Evolutionary conservation across 2,888 invertebrate genomes (phyloP).

Genomic region (Leuctra nigra): DNA sequence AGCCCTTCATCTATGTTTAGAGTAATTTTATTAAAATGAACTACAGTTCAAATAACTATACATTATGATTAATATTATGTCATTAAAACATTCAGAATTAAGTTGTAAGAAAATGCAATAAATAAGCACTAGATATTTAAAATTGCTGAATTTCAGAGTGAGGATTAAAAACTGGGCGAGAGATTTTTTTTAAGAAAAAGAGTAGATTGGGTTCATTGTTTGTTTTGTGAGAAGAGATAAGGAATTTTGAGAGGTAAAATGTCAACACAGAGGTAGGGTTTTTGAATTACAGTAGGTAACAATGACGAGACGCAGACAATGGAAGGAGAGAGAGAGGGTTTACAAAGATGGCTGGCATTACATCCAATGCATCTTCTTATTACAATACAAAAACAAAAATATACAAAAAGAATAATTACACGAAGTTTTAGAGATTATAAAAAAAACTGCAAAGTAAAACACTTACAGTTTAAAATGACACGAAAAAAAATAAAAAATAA

Average conservation of each 20-base stretch:
- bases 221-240: conserved; percentile 34
- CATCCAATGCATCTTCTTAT: conserved; percentile 4
- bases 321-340: conserved; percentile 51
- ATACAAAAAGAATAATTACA: neutral
- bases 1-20: neutral
- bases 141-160: conserved; percentile 32
- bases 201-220: neutral
- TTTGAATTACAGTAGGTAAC: conserved; percentile 45
- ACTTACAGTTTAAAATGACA: neutral
- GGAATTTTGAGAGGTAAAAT: conserved; percentile 23
- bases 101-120: conserved; percentile 25
- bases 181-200: too few relatives aligned
- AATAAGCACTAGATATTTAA: conserved; percentile 22
- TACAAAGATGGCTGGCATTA: conserved; percentile 6
- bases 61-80: conserved; percentile 23
- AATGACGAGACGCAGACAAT: conserved; percentile 79
- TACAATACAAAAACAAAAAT: conserved; percentile 11
- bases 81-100: conserved; percentile 15
- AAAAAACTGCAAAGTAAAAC: neutral
- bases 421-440: neutral
- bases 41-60: conserved; percentile 17
- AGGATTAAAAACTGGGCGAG: conserved; percentile 27
- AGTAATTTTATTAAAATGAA: too few relatives aligned
- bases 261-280: conserved; percentile 39
- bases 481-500: conserved; percentile 3